These are phyloP conservation scores for Nezara viridula DNA, from an alignment of 2,888 invertebrate species.

Conservation along the genomic window DNA sequence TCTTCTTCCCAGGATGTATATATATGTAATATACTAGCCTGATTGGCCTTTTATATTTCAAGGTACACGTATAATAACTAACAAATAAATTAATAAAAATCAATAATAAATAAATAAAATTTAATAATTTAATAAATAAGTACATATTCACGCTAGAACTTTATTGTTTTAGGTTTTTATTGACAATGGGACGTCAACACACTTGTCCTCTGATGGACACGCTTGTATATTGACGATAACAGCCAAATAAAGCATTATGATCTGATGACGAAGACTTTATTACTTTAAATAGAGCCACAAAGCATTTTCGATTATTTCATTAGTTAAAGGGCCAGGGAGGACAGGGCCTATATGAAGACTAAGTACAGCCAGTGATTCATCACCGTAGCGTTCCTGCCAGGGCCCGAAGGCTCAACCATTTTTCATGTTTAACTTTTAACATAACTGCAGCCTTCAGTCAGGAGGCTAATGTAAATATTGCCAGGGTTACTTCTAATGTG, in stretches of 20 bases:
- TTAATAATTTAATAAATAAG: too few species aligned
- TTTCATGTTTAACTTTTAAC: constrained; percentile 35
- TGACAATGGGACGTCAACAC: too few species aligned
- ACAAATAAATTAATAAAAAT: too few species aligned
- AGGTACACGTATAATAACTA: too few species aligned
- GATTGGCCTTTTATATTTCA: too few species aligned
- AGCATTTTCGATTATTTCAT: constrained; percentile 1
- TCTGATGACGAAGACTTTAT: not conserved
- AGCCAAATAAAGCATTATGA: not conserved
- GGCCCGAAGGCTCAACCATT: not conserved
- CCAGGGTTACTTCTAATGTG: not conserved
- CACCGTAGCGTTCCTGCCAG: not conserved
- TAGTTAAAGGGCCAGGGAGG: not conserved
- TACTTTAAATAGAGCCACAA: not conserved
- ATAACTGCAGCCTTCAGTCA: not conserved
- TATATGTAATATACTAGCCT: too few species aligned
- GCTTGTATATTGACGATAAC: not conserved
- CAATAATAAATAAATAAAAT: too few species aligned
- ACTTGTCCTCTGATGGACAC: too few species aligned
- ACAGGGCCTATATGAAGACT: not conserved
- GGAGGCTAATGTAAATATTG: constrained; percentile 15
- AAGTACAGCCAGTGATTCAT: not conserved
- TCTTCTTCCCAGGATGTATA: too few species aligned
- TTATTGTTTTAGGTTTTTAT: too few species aligned
- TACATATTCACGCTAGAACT: too few species aligned